These are phyloP conservation scores for Agonopterix arenella DNA, from an alignment of 2,888 invertebrate species.

Conservation along the genomic window DNA sequence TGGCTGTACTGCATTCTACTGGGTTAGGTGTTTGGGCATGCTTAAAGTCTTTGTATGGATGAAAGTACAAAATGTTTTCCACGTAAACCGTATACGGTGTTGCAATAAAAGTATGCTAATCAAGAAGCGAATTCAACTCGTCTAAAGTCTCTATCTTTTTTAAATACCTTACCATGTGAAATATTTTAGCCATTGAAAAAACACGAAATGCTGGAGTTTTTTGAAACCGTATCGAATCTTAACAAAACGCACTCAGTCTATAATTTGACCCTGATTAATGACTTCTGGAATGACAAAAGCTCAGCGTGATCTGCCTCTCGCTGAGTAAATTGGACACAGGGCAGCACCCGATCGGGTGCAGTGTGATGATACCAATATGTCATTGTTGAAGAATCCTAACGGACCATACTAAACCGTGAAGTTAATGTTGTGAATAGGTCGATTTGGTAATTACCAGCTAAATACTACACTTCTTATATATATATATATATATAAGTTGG, in stretches of 20 bases:
- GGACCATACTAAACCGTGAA: conserved; percentile 17
- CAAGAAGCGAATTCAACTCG: no score
- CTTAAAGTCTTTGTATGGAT: no score
- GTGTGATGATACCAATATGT: conserved; percentile 31
- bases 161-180: no score
- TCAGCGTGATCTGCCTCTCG: conserved; percentile 32
- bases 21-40: background rate
- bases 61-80: no score
- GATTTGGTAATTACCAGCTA: background rate
- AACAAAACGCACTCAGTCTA: conserved; percentile 36
- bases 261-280: conserved; percentile 69
- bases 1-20: background rate
- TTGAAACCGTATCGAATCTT: conserved; percentile 39
- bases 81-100: no score
- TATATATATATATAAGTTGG: no score
- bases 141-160: no score
- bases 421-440: conserved; percentile 3
- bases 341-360: conserved; percentile 30
- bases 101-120: no score
- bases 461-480: no score
- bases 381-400: conserved; percentile 27
- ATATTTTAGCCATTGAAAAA: background rate
- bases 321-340: conserved; percentile 58
- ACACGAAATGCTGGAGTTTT: background rate
- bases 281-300: conserved; percentile 50